Evolutionary conservation across 2,888 invertebrate genomes (phyloP).

Genomic region (Thysanoteuthis rhombus): DNA sequence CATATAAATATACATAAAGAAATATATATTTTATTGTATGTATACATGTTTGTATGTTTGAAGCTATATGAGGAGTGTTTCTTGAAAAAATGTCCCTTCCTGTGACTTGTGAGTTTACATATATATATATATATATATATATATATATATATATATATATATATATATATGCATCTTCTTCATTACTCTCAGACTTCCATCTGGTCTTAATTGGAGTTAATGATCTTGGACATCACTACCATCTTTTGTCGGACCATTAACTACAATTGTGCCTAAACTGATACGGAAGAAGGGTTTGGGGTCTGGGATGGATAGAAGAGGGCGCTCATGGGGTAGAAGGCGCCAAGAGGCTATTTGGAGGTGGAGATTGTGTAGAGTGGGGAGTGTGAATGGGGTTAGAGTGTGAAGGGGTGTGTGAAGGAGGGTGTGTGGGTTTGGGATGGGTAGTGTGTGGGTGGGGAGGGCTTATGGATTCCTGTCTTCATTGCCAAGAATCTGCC

Average conservation of each 20-base stretch:
- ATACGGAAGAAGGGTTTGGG: background rate
- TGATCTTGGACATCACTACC: background rate
- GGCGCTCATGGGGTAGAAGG: background rate
- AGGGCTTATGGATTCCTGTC: background rate
- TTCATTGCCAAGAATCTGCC: background rate
- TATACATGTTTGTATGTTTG: background rate
- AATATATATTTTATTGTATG: background rate
- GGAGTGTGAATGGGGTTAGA: too few relatives aligned
- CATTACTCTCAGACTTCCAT: background rate
- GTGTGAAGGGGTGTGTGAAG: too few relatives aligned
- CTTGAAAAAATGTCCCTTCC: background rate
- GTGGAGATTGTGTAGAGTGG: background rate
- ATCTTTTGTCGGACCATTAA: background rate
- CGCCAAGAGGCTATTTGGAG: background rate
- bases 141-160: background rate
- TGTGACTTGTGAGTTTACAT: background rate
- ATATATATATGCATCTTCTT: background rate
- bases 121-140: background rate
- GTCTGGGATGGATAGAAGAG: background rate
- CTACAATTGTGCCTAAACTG: background rate
- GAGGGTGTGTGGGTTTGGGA: too few relatives aligned
- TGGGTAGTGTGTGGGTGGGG: too few relatives aligned
- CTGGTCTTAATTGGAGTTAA: slow-evolving; percentile 12
- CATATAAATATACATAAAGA: background rate
- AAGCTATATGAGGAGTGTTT: background rate